A percentile compares a stretch with the other conserved stretches of the same genome.
phyloP scores from a whole-genome alignment of 2,888 invertebrate genomes.

The Crossocerus cetratus region DNA sequence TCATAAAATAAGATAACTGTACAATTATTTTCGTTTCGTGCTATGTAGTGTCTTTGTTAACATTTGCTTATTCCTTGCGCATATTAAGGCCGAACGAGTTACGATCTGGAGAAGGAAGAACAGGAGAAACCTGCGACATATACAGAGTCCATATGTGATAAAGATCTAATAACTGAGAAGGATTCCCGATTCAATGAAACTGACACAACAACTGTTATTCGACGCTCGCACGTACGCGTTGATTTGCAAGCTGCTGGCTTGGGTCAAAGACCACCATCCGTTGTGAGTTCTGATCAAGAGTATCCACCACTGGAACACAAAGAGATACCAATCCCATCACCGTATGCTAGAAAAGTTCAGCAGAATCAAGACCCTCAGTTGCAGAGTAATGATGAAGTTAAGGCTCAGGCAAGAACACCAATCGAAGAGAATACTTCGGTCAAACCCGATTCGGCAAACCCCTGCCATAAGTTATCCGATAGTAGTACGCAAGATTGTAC shows the following conservation, averaged over 20 bases:
- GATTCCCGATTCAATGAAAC: slow-evolving; percentile 69
- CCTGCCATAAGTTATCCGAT: slow-evolving; percentile 45
- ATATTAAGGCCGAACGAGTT: slow-evolving; percentile 70
- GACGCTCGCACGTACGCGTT: slow-evolving; percentile 79
- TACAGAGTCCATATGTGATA: slow-evolving; percentile 62
- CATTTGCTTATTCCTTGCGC: slow-evolving; percentile 12
- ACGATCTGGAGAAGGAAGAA: slow-evolving; percentile 71
- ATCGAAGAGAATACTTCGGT: slow-evolving; percentile 23
- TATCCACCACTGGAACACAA: slow-evolving; percentile 69
- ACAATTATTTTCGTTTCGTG: neutral
- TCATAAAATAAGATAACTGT: slow-evolving; percentile 4
- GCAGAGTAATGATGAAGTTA: slow-evolving; percentile 38
- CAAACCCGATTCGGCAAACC: slow-evolving; percentile 40
- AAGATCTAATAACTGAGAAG: slow-evolving; percentile 61
- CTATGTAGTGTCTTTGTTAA: slow-evolving; percentile 6
- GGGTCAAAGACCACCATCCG: slow-evolving; percentile 82
- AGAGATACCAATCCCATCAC: slow-evolving; percentile 68
- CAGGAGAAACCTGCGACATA: slow-evolving; percentile 65
- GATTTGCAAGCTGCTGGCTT: slow-evolving; percentile 82
- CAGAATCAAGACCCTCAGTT: slow-evolving; percentile 52
- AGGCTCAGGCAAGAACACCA: slow-evolving; percentile 37
- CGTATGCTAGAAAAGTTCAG: slow-evolving; percentile 62
- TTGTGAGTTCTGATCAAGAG: slow-evolving; percentile 80
- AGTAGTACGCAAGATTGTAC: slow-evolving; percentile 56
- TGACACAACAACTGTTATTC: slow-evolving; percentile 71